Base-by-base conservation (phyloP, 1,140 invertebrate species). In the Pogonognathellus flavescens region DNA sequence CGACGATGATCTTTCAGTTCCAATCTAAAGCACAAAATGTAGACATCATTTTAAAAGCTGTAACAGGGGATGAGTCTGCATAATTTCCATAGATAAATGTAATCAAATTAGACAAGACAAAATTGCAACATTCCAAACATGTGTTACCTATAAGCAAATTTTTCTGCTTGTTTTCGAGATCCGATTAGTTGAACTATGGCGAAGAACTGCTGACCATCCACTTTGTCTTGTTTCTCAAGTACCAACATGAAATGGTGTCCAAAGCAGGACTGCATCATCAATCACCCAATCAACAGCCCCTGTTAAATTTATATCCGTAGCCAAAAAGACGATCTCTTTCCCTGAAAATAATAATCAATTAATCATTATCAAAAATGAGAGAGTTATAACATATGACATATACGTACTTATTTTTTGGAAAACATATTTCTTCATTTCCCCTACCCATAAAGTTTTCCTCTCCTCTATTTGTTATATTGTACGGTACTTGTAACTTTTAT, bases 211-310 rank as follows among this genome's bases (percentile, higher is more conserved):
- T 99, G 96, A 10, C 97, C 97, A 92, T 99, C 97, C 90, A 95
- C 97, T 90, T 99, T 99, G 89, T 98, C 98, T 92, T 99, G 98
- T 91, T 99, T 99, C 91, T 99, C 98, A 49, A 99, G 92, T n/a
- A 99, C 98, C 84, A 99, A 93, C 98, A 99, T 99, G 90, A 99
- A 99, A 91, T 99, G 96, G 90, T 99, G 97, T 82, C 96, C 97
- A 91, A 99, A 99, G 92, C 98, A 99, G 11, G 97, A 98, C 91
- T 99, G 98, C 98, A 99, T 99, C 98, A n/a, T n/a, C n/a, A n/a
- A 99, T 99, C 0, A 99, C 99, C 99, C 99, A 99, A 91, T 99
- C 99, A 2, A 99, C 99, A 84, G 98, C 98, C 85, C 99, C 99
- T 76, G 98, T 98, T 87, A 99, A 93, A 92, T 99, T 99, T 81